Evolutionary conservation across 2,888 invertebrate genomes (phyloP).

Genomic region (Agonopterix subpropinquella): DNA sequence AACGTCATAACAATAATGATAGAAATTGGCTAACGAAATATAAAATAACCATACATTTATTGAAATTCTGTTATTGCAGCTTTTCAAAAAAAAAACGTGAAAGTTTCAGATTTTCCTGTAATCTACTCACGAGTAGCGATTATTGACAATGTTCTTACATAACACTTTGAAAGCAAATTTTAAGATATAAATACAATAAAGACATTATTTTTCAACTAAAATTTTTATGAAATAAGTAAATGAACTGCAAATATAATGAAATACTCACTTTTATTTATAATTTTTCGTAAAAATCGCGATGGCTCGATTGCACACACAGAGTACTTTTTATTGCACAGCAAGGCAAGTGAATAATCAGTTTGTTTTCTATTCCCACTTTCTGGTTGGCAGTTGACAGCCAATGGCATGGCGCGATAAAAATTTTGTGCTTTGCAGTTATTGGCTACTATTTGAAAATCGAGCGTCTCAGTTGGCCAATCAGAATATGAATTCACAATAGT

Average conservation of each 20-base stretch:
- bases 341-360: constrained; percentile 22
- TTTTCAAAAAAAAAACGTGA: constrained; percentile 1
- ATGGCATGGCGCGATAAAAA: background rate
- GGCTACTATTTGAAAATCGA: constrained; percentile 9
- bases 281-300: constrained; percentile 10
- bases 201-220: background rate
- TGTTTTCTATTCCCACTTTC: constrained; percentile 12
- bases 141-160: constrained; percentile 30
- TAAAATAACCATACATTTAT: background rate
- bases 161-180: constrained; percentile 17
- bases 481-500: no score
- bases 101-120: background rate
- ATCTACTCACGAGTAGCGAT: background rate
- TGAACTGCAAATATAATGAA: background rate
- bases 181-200: background rate
- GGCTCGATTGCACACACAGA: constrained; percentile 10
- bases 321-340: no score
- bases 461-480: background rate
- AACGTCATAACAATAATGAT: background rate
- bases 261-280: constrained; percentile 25
- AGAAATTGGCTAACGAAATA: background rate
- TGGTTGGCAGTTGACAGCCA: background rate
- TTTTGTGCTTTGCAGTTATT: background rate
- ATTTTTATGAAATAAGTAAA: background rate
- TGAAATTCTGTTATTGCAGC: background rate